Base-by-base conservation (phyloP, 2,113 vertebrate genomes). In the Pollimyrus isidori region DNA sequence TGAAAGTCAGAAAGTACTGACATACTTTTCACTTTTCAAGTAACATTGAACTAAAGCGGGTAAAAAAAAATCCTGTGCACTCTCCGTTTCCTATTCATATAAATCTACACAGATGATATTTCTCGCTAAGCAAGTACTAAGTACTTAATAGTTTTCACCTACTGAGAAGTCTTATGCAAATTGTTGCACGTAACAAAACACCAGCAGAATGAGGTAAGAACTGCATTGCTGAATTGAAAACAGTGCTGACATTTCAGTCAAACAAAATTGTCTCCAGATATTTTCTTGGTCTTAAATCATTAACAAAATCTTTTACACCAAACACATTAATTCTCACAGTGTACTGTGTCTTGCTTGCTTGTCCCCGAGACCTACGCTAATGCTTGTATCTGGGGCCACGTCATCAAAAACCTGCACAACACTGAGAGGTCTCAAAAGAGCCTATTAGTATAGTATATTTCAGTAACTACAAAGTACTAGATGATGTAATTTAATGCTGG, bases 401-500 rank as follows among this genome's bases (percentile, higher is more conserved):
- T 19, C 73, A 80, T 19, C 35, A 80, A 80, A 80, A 80, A 80
- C 35, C 73, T 19, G 30, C 73, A 19, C 73, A 30, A 4, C 62
- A 69, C 26, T 69, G 62, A 69, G 48, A 73, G 87, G 46, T 65
- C 35, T 26, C 69, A n/a, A 76, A 69, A 88, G 26, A 30, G 26
- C 35, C 42, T 69, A 69, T 23, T 62, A 52, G 30, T 65, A 45
- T 88, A 88, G 30, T 35, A 42, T 58, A 88, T 26, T 13, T 65
- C 9, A 21, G n/a, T 23, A 87, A 42, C 53, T 88, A 58, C 17
- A 58, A 88, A 58, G 42, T 88, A 13, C 87, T 42, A 23, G 58
- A 88, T 88, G 87, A 88, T 65, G 58, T 73, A 7, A 56, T 45
- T 88, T 88, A 65, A 88, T 65, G 65, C 30, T 88, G 87, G 87